Base-by-base conservation (phyloP, 1,140 invertebrate genomes). In the Magallana ariakensis region DNA sequence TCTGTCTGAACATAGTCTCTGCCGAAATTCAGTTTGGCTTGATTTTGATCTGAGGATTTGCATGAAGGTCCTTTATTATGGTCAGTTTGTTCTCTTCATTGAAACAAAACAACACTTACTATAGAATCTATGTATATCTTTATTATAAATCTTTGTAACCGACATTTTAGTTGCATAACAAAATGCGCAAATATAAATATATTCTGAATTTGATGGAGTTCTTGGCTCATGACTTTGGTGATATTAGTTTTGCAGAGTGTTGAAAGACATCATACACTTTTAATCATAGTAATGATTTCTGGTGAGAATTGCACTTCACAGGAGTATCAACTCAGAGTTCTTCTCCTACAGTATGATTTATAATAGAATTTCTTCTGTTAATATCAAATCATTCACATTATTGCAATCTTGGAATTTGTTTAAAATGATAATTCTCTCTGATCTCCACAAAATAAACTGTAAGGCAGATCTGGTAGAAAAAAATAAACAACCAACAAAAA, bases 401-500 rank as follows among this genome's bases (percentile, higher is more conserved):
- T 75, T 75, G 66, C 66, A 26, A 11, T n/a, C 9, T 26, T 75
- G 22, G 13, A 26, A 75, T 22, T 62, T 75, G 22, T 26, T 75
- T 75, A 33, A 62, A 62, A 46, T 46, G 16, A 62, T 15, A 62
- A n/a, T 62, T 62, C 15, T 62, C 15, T 16, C 19, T 75, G 11
- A 26, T 75, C 66, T 75, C 66, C 66, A 75, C 33, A 75, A 26
- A 75, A 75, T 13, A 33, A 33, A 75, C 22, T 13, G 22, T 26
- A 75, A 75, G 26, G 66, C 66, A 75, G 66, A 75, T 75, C 66
- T 75, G 22, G 22, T 75, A 75, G 33, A 75, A 62, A 62, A 75
- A 11, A 75, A 75, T 75, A 33, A 75, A 26, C 66, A 33, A 75
- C 19, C 19, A 75, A 33, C 19, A 33, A 75, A 75, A 26, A 22